phyloP scores from a whole-genome alignment of 1,140 invertebrate genomes.

The Babylonia areolata region DNA sequence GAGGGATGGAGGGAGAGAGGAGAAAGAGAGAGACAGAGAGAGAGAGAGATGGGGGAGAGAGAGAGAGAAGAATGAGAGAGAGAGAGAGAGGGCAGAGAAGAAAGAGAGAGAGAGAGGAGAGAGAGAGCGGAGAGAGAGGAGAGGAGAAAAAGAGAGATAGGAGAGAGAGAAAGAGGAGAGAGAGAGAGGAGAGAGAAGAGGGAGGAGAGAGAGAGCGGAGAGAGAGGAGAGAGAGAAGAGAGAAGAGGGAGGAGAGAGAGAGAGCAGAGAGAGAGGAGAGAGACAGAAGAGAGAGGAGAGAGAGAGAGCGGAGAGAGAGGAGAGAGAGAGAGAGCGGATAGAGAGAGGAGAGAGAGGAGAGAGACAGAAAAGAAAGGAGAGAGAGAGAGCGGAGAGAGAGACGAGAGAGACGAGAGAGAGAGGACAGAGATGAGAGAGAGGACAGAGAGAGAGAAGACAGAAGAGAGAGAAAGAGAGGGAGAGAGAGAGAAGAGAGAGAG shows the following conservation, averaged over 20 bases:
- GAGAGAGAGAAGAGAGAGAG: constrained; percentile 16
- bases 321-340: background rate
- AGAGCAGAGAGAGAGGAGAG: background rate
- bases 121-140: constrained; percentile 4
- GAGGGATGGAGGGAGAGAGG: background rate
- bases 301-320: constrained; percentile 24
- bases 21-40: background rate
- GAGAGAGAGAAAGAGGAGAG: background rate
- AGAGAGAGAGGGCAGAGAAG: background rate
- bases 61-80: background rate
- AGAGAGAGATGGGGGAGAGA: background rate
- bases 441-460: background rate
- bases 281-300: background rate
- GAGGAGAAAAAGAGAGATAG: background rate
- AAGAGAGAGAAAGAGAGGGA: background rate
- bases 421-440: constrained; percentile 19
- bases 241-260: no score
- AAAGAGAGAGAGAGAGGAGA: constrained; percentile 18
- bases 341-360: constrained; percentile 13
- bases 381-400: constrained; percentile 24
- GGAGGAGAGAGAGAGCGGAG: background rate
- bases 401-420: background rate
- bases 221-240: background rate
- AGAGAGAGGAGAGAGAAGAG: background rate
- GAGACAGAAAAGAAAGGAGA: background rate